Percentiles rank a stretch among this genome's conserved stretches.
These are phyloP conservation scores for Galleria mellonella DNA, from an alignment of 1,140 invertebrate species.

Conservation along the genomic window DNA sequence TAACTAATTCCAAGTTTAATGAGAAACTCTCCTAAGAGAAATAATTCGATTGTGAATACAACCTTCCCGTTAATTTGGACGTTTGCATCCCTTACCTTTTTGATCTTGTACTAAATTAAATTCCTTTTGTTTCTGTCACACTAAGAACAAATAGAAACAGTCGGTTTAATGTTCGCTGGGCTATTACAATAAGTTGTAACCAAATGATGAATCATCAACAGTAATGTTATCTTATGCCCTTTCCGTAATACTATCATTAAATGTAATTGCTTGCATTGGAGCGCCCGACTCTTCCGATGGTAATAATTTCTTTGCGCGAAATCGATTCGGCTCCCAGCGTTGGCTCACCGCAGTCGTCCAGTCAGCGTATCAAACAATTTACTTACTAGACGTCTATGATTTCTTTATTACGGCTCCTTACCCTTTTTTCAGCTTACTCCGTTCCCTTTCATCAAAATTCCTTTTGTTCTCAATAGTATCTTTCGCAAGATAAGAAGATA, in stretches of 20 bases:
- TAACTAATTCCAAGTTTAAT: constrained; percentile 62
- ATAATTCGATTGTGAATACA: constrained; percentile 47
- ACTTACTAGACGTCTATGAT: constrained; percentile 53
- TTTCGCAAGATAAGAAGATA: constrained; percentile 47
- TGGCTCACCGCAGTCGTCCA: constrained; percentile 16
- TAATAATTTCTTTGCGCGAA: constrained; percentile 33
- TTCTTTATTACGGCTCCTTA: constrained; percentile 51
- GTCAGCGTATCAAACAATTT: constrained; percentile 55
- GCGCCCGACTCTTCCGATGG: constrained; percentile 16
- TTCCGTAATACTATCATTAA: constrained; percentile 37
- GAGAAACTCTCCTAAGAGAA: constrained; percentile 40
- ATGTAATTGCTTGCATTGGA: constrained; percentile 40
- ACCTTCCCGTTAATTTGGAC: constrained; percentile 32
- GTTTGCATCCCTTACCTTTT: constrained; percentile 29
- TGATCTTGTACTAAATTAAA: constrained; percentile 25
- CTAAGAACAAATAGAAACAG: neutral
- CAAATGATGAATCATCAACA: constrained; percentile 27
- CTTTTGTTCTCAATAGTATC: constrained; percentile 32
- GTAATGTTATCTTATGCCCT: constrained; percentile 27
- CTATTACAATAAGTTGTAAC: constrained; percentile 4
- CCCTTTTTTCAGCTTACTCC: constrained; percentile 38
- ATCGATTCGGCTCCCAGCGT: constrained; percentile 34
- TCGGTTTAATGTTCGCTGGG: neutral
- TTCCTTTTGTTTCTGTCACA: constrained; percentile 15
- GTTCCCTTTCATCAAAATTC: constrained; percentile 32